Evolutionary conservation across 2,888 invertebrate species (phyloP), one percentile per base, ranked within the genome.

Genomic region (Drosophila antonietae): DNA sequence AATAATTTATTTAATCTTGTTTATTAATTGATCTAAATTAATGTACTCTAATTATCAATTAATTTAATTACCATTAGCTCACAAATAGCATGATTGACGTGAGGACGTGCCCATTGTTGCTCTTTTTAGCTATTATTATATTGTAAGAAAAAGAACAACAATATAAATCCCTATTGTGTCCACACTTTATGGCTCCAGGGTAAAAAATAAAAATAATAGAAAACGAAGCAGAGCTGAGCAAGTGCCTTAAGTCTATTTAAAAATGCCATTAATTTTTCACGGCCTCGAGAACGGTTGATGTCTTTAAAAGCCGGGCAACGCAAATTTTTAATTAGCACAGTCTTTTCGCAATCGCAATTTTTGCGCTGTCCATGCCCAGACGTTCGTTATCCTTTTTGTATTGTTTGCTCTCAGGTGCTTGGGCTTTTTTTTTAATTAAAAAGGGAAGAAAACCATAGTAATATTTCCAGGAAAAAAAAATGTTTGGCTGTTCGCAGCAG

Each of bases 321-420:
- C 69, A 62, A 60, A 75, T 87, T 83, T 87, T 84, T 89, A 89
- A 89, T 89, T 84, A 84, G 82, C 74, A 66, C 56, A 65, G 60
- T 70, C 57, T 80, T 83, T 68, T 73, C 31, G 55, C 55, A 55
- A 55, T 62, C 44, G 56, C 64, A 57, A 71, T 68, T 81, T 71
- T 60, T 65, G 12, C 39, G 18, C 28, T 46, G 28, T n/a, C 28
- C 35, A 23, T 55, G 51, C 23, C 33, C 49, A 56, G 51, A 41
- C 56, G 56, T 20, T 14, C 39, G 58, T 63, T 81, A 73, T 68
- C 66, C 74, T 43, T 62, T 63, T 58, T 43, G 51, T 52, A 43
- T 55, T 41, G 33, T n/a, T 47, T 49, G 53, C 18, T 47, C 44
- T 55, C 55, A 55, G 55, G 46, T 72, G 74, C 65, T 72, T 81